Base-by-base conservation (phyloP, 2,888 invertebrate species). In the Exocentrus adspersus region DNA sequence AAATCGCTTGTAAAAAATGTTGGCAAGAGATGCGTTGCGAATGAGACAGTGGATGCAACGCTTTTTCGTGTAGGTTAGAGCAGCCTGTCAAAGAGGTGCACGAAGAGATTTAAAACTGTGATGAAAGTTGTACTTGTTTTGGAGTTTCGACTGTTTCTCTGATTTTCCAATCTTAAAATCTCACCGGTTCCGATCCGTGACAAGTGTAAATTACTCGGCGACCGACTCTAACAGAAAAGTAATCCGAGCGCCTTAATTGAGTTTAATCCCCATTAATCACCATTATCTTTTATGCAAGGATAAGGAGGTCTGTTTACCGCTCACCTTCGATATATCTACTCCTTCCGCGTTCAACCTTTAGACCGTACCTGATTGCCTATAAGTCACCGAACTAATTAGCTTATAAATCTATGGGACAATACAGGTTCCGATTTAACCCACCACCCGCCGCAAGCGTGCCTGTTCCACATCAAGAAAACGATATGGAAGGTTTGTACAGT, bases 351-450 rank as follows among this genome's bases (percentile, higher is more conserved):
- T 20, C 58, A 48, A n/a, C n/a, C 61, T 58, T 48, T 48, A 48
- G 57, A 53, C 57, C 59, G 53, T 37, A 51, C 63, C 64, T 64
- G 65, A 67, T 65, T 66, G 66, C 69, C 69, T 64, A 66, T 68
- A 70, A 67, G 70, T 68, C 64, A 66, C 68, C 62, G 43, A 60
- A 50, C 62, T 71, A 71, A 71, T 71, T 71, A 65, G 65, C 71
- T 67, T 67, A 71, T 71, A 71, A 71, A 71, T 71, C 69, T 65
- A 69, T 67, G 67, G 71, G 71, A 71, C 71, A 71, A 69, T 71
- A 64, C 68, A 64, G 62, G 69, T 69, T 67, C 63, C 67, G 66
- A 67, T 67, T 62, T 52, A 52, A n/a, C n/a, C n/a, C n/a, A n/a
- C n/a, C n/a, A n/a, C n/a, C n/a, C n/a, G 20, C 10, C 48, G 61